These are phyloP conservation scores for Ataeniobius toweri DNA, from an alignment of 2,797 vertebrate species.

Conservation along the genomic window DNA sequence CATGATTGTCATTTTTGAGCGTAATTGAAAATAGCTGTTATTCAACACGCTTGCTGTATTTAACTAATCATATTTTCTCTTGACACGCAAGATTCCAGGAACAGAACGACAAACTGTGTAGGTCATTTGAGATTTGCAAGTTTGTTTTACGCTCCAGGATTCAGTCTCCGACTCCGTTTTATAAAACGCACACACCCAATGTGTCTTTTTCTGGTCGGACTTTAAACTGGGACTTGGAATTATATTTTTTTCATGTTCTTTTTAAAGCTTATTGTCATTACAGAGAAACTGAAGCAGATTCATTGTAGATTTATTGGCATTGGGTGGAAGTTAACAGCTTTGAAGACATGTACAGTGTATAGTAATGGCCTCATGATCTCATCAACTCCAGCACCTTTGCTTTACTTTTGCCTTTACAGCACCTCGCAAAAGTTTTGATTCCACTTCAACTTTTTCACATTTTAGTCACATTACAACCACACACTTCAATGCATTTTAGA, in stretches of 20 bases:
- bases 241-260: slow-evolving; percentile 36
- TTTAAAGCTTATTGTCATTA: slow-evolving; percentile 30
- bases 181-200: slow-evolving; percentile 52
- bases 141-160: slow-evolving; percentile 64
- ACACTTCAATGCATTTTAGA: background rate
- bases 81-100: slow-evolving; percentile 60
- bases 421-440: background rate
- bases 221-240: slow-evolving; percentile 32
- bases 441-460: background rate
- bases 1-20: slow-evolving; percentile 21
- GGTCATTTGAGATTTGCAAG: slow-evolving; percentile 73
- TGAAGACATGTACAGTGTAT: background rate
- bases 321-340: slow-evolving; percentile 5
- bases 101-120: slow-evolving; percentile 68
- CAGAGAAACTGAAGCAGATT: slow-evolving; percentile 5
- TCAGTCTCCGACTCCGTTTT: slow-evolving; percentile 63
- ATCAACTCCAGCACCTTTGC: background rate
- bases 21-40: slow-evolving; percentile 6
- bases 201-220: slow-evolving; percentile 53
- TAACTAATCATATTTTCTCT: slow-evolving; percentile 67
- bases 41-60: slow-evolving; percentile 41
- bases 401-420: background rate
- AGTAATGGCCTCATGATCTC: background rate
- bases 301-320: slow-evolving; percentile 8
- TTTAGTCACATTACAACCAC: background rate